These are phyloP conservation scores for Podarcis lilfordi DNA, from an alignment of 2,797 vertebrate genomes.

Conservation along the genomic window DNA sequence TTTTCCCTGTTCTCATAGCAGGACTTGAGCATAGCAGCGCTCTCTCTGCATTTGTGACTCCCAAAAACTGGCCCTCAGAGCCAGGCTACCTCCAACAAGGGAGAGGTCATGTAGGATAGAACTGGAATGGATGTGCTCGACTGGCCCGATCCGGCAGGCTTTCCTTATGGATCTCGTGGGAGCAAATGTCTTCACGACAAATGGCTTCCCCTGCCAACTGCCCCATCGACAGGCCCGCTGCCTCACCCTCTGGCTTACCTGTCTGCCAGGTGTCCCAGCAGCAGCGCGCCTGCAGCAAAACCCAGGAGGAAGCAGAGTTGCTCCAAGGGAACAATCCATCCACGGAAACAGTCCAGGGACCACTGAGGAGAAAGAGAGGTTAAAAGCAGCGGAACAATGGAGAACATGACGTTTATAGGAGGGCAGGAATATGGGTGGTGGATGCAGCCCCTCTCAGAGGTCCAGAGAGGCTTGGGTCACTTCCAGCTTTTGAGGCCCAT, in stretches of 20 bases:
- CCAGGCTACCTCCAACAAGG: no score
- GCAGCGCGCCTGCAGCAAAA: conserved; percentile 84
- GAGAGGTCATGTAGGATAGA: no score
- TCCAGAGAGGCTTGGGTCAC: no score
- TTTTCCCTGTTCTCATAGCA: no score
- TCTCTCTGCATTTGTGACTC: no score
- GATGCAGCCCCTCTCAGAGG: background rate
- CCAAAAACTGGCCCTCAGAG: no score
- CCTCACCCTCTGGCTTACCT: conserved; percentile 75
- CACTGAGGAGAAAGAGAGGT: conserved; percentile 77
- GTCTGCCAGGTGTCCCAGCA: conserved; percentile 85
- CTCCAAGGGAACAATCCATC: conserved; percentile 91
- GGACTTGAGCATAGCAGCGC: no score
- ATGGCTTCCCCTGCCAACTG: background rate
- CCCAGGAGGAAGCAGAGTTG: conserved; percentile 91
- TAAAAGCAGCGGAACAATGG: background rate
- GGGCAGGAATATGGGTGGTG: background rate
- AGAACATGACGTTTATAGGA: background rate
- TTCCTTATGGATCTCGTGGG: no score
- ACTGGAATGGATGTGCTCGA: no score
- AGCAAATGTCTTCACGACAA: no score
- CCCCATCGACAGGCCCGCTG: background rate
- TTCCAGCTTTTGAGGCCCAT: no score
- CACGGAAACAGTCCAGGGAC: conserved; percentile 88
- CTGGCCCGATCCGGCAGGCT: no score